Evolutionary conservation across 2,888 invertebrate species (phyloP).

Genomic region (Tetragnatha montana): DNA sequence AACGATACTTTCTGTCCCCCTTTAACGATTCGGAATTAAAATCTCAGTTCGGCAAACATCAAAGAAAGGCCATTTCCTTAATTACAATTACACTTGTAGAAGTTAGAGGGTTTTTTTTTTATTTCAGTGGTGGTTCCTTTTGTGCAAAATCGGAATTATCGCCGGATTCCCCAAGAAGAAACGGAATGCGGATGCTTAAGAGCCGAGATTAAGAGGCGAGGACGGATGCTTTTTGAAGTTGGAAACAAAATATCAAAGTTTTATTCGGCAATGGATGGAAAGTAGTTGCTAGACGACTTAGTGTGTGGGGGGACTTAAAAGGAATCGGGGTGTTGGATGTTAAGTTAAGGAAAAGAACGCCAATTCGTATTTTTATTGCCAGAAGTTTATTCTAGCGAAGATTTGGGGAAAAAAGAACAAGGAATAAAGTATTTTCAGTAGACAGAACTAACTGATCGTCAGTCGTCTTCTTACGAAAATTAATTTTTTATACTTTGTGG

Average conservation of each 20-base stretch:
- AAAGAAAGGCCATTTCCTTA: constrained; percentile 49
- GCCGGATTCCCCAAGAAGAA: constrained; percentile 22
- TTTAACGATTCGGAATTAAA: constrained; percentile 41
- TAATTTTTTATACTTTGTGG: too few relatives aligned
- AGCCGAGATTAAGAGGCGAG: neutral
- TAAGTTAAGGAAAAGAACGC: too few relatives aligned
- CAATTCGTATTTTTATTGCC: too few relatives aligned
- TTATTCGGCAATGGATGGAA: neutral
- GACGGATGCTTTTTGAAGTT: constrained; percentile 4
- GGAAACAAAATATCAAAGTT: constrained; percentile 8
- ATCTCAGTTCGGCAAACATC: constrained; percentile 22
- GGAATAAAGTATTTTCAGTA: too few relatives aligned
- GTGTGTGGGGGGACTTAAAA: neutral
- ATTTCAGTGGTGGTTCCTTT: neutral
- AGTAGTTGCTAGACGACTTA: constrained; percentile 1
- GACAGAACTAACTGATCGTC: too few relatives aligned
- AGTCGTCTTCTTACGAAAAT: too few relatives aligned
- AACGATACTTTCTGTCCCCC: constrained; percentile 17
- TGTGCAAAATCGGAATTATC: constrained; percentile 39
- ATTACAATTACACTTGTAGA: constrained; percentile 46
- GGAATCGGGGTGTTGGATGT: neutral
- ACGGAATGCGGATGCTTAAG: constrained; percentile 38
- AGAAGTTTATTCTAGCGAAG: too few relatives aligned
- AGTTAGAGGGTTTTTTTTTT: constrained; percentile 3
- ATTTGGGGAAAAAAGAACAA: too few relatives aligned